Conservation (phyloP, 2,888 invertebrate species). For the Sarcophaga variegata region DNA sequence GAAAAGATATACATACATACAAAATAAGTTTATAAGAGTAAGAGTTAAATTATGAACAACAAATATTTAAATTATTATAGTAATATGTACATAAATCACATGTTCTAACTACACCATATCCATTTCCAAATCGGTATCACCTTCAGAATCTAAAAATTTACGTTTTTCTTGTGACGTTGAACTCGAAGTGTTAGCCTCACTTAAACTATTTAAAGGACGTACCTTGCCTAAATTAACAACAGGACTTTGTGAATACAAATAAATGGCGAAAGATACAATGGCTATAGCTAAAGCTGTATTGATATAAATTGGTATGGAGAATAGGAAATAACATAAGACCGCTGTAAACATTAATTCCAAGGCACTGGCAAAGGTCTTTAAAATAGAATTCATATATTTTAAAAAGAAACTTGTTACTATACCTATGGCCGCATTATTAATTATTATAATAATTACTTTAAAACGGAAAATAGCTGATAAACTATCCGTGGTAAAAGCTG, state of each 20-base stretch:
- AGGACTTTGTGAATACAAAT: constrained; percentile 94
- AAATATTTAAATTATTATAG: background rate
- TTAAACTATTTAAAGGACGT: constrained; percentile 73
- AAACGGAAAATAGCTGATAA: constrained; percentile 85
- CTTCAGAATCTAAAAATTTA: constrained; percentile 75
- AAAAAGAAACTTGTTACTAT: constrained; percentile 97
- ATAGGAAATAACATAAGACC: constrained; percentile 91
- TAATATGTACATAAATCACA: background rate
- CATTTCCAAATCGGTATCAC: constrained; percentile 78
- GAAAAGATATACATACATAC: background rate
- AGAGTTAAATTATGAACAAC: background rate
- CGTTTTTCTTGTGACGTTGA: constrained; percentile 71
- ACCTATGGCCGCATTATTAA: constrained; percentile 95
- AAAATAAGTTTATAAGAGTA: background rate
- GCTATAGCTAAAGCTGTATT: constrained; percentile 91
- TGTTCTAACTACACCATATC: constrained; percentile 75
- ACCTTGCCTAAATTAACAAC: constrained; percentile 85
- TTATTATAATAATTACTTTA: constrained; percentile 90
- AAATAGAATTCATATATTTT: constrained; percentile 95
- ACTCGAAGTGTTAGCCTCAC: constrained; percentile 65
- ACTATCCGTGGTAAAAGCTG: constrained; percentile 84
- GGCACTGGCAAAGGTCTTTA: constrained; percentile 97
- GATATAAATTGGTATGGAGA: constrained; percentile 91
- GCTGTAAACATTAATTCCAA: constrained; percentile 95
- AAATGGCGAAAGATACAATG: constrained; percentile 91